Conservation (phyloP, 2,888 invertebrate species). For the Resseliella maxima region DNA sequence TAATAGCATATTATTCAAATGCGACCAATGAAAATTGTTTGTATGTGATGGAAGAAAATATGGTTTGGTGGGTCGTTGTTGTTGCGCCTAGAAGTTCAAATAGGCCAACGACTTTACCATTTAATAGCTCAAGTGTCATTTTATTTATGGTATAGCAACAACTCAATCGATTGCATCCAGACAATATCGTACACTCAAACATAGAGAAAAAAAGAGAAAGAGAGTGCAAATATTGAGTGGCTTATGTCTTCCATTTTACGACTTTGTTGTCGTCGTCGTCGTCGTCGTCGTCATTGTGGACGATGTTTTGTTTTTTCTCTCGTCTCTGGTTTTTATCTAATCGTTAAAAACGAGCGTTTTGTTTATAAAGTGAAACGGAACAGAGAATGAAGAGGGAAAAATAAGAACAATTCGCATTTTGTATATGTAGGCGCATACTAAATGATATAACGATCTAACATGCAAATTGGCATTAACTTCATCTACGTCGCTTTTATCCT, state of each 20-base stretch:
- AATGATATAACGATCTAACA: conserved; percentile 43
- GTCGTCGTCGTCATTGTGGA: not conserved
- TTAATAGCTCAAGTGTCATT: conserved; percentile 53
- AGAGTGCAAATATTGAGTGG: not conserved
- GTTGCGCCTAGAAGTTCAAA: not conserved
- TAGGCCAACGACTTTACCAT: conserved; percentile 22
- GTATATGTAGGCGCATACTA: conserved; percentile 29
- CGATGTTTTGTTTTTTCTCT: not conserved
- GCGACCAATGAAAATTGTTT: not conserved
- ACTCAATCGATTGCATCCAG: conserved; percentile 37
- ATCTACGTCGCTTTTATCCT: not conserved
- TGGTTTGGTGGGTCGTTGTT: no score
- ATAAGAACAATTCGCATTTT: conserved; percentile 43
- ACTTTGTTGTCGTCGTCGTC: not conserved
- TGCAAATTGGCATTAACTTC: conserved; percentile 48
- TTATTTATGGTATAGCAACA: conserved; percentile 28
- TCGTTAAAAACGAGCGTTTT: not conserved
- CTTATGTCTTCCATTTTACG: conserved; percentile 41
- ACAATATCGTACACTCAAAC: not conserved
- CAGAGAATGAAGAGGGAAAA: not conserved
- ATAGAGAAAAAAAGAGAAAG: no score
- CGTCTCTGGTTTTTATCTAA: not conserved
- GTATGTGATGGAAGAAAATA: not conserved
- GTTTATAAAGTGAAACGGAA: not conserved
- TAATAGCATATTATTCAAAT: conserved; percentile 44